These are phyloP conservation scores for Lophochroa leadbeateri DNA, from an alignment of 2,113 vertebrate genomes.

Conservation along the genomic window DNA sequence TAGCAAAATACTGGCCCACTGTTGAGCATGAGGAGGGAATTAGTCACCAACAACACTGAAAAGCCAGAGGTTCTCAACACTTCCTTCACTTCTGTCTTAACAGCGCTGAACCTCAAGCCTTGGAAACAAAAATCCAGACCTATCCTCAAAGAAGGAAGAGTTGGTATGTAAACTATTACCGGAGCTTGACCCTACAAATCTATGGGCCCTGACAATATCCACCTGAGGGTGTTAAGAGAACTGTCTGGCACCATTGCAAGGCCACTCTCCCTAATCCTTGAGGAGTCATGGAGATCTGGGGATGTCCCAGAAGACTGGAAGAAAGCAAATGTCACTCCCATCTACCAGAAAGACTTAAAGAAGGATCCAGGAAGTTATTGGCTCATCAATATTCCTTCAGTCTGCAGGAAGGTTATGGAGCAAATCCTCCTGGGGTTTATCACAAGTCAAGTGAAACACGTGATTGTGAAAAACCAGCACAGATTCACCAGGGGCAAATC, in stretches of 20 bases:
- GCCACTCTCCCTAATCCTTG: neutral
- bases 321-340: neutral
- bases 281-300: neutral
- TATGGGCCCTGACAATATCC: neutral
- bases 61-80: neutral
- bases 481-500: neutral
- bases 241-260: neutral
- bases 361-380: neutral
- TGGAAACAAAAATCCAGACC: neutral
- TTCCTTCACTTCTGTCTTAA: neutral
- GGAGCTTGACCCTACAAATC: neutral
- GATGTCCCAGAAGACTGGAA: neutral
- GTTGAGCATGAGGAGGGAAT: neutral
- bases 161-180: neutral
- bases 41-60: neutral
- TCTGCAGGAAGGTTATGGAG: neutral
- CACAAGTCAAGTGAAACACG: neutral
- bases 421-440: neutral
- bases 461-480: neutral
- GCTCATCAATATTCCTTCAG: neutral
- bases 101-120: neutral
- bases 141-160: neutral
- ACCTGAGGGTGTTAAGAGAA: neutral
- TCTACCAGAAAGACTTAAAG: neutral
- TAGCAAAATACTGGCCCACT: neutral